A percentile compares a stretch with the other conserved stretches of the same genome.
These are phyloP conservation scores for Drosophila testacea DNA, from an alignment of 2,888 invertebrate species.

Conservation along the genomic window DNA sequence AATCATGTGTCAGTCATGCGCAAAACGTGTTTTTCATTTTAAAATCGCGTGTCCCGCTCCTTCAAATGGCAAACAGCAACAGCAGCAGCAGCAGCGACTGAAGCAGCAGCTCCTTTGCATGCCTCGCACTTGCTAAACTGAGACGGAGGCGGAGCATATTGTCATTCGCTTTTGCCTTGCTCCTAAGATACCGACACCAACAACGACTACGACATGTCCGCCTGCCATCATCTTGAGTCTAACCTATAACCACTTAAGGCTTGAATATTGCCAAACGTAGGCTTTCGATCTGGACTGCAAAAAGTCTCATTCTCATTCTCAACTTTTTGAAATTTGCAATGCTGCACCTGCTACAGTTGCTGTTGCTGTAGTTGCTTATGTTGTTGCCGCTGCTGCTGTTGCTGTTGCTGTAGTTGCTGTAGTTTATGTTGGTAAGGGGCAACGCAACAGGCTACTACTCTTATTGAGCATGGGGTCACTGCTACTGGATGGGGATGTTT, in stretches of 20 bases:
- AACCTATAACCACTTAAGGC: slow-evolving; percentile 31
- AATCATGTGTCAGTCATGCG: slow-evolving; percentile 80
- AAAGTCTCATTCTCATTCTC: slow-evolving; percentile 6
- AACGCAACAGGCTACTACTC: slow-evolving; percentile 65
- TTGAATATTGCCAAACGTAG: slow-evolving; percentile 15
- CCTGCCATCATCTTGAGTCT: slow-evolving; percentile 49
- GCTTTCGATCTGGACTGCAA: slow-evolving; percentile 25
- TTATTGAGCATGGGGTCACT: slow-evolving; percentile 38
- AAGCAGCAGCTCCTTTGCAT: slow-evolving; percentile 68
- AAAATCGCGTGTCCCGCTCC: slow-evolving; percentile 74
- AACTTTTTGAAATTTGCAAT: slow-evolving; percentile 23
- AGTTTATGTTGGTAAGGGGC: slow-evolving; percentile 16
- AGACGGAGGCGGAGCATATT: slow-evolving; percentile 83
- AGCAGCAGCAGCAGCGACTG: slow-evolving; percentile 9
- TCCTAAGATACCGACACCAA: slow-evolving; percentile 40
- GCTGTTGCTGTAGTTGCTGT: slow-evolving; percentile 3
- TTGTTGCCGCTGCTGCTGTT: slow-evolving; percentile 8
- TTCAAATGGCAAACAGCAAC: slow-evolving; percentile 47
- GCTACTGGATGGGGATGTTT: slow-evolving; percentile 65
- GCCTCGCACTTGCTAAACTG: slow-evolving; percentile 63
- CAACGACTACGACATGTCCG: slow-evolving; percentile 12
- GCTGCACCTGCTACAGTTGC: slow-evolving; percentile 48
- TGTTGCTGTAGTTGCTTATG: slow-evolving; percentile 7
- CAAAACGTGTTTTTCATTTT: slow-evolving; percentile 80
- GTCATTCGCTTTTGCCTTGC: slow-evolving; percentile 55